phyloP scores from a whole-genome alignment of 2,888 invertebrate species.

The Toxonevra muliebris region DNA sequence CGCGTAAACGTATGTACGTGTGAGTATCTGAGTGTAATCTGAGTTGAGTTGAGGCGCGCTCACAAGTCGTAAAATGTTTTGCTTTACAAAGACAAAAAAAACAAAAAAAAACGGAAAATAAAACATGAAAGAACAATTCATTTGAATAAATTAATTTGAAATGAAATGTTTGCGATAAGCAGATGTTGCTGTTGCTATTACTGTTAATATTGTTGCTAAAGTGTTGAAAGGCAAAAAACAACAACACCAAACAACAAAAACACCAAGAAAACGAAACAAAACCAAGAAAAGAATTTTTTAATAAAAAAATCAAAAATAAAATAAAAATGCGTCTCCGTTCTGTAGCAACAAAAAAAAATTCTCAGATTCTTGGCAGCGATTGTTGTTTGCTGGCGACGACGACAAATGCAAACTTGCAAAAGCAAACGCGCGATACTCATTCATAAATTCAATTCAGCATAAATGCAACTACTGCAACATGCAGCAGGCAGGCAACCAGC shows the following conservation, averaged over 20 bases:
- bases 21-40: too few relatives aligned
- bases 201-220: constrained; percentile 11
- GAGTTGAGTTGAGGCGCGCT: too few relatives aligned
- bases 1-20: too few relatives aligned
- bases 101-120: neutral
- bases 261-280: neutral
- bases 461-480: constrained; percentile 6
- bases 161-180: constrained; percentile 31
- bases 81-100: neutral
- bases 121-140: constrained; percentile 31
- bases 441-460: constrained; percentile 26
- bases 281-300: neutral
- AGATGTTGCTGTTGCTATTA: neutral
- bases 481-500: neutral
- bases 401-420: constrained; percentile 31
- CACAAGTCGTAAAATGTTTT: too few relatives aligned
- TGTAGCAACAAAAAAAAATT: too few relatives aligned
- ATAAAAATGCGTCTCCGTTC: neutral
- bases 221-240: constrained; percentile 36
- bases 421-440: constrained; percentile 30
- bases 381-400: constrained; percentile 43
- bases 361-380: constrained; percentile 30
- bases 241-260: neutral
- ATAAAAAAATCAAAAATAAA: constrained; percentile 3
- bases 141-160: constrained; percentile 52